phyloP scores from a whole-genome alignment of 2,113 vertebrate genomes.

The Menidia beryllina region DNA sequence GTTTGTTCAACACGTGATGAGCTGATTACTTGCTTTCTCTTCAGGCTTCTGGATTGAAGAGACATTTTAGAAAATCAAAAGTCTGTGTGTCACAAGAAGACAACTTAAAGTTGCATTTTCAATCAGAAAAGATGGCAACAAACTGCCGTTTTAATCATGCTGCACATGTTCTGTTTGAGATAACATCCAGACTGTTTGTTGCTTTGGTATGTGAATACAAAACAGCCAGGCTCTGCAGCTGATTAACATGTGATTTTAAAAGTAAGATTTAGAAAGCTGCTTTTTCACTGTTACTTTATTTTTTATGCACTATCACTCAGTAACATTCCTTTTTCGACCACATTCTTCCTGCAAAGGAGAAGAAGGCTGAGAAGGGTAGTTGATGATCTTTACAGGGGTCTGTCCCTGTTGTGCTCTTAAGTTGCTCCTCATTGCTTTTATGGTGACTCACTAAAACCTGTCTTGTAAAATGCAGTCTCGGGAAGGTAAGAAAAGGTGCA shows the following conservation, averaged over 20 bases:
- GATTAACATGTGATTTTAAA: slow-evolving; percentile 45
- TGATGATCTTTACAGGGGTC: slow-evolving; percentile 74
- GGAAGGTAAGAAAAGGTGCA: slow-evolving; percentile 58
- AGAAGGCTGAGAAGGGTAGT: slow-evolving; percentile 55
- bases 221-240: slow-evolving; percentile 20
- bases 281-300: slow-evolving; percentile 57
- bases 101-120: slow-evolving; percentile 53
- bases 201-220: slow-evolving; percentile 42
- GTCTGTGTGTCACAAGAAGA: slow-evolving; percentile 26
- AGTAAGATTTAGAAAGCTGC: slow-evolving; percentile 38
- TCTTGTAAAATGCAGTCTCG: slow-evolving; percentile 76
- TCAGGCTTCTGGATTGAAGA: slow-evolving; percentile 37
- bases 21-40: slow-evolving; percentile 28
- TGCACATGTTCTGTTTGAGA: slow-evolving; percentile 50
- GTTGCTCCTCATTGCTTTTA: slow-evolving; percentile 80
- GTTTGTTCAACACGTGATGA: slow-evolving; percentile 11
- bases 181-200: slow-evolving; percentile 66
- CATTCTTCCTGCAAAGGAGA: slow-evolving; percentile 36
- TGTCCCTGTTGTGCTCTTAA: slow-evolving; percentile 77
- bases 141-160: slow-evolving; percentile 55
- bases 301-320: slow-evolving; percentile 61
- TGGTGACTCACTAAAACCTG: slow-evolving; percentile 79
- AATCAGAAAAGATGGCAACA: slow-evolving; percentile 56
- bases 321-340: slow-evolving; percentile 36
- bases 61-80: slow-evolving; percentile 34